phyloP scores from a whole-genome alignment of 2,888 invertebrate genomes.

The Anthoptus insignis region DNA sequence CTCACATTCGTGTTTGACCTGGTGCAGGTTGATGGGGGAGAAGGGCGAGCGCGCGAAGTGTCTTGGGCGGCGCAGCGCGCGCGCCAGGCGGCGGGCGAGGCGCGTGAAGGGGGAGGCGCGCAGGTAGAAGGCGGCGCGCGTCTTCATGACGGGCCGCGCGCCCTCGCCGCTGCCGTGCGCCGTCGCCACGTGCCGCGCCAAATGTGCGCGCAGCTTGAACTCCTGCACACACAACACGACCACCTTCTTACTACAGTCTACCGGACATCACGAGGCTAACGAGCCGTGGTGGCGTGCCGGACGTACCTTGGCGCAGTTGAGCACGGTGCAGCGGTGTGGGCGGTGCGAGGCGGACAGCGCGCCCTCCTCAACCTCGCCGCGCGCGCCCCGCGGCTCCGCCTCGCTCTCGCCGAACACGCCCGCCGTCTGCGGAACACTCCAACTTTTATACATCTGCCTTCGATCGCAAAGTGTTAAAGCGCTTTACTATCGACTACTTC shows the following conservation, averaged over 20 bases:
- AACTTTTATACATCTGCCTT: too few species aligned
- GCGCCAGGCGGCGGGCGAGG: constrained; percentile 95
- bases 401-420: constrained; percentile 82
- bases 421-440: constrained; percentile 80
- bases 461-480: too few species aligned
- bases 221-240: too few species aligned
- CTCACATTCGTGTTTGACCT: constrained; percentile 96
- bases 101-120: constrained; percentile 97
- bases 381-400: constrained; percentile 69
- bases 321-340: constrained; percentile 96
- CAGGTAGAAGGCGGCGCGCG: constrained; percentile 98
- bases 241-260: too few species aligned
- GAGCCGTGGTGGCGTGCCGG: too few species aligned
- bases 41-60: constrained; percentile 97
- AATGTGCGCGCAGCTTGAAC: constrained; percentile 97
- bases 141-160: constrained; percentile 98
- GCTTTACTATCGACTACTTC: too few species aligned
- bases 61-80: constrained; percentile 92
- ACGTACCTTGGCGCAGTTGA: constrained; percentile 90
- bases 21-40: constrained; percentile 91
- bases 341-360: constrained; percentile 89
- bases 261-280: too few species aligned
- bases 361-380: constrained; percentile 78
- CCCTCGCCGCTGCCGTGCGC: constrained; percentile 92
- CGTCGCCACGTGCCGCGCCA: constrained; percentile 97